Evolutionary conservation across 2,113 vertebrate species (phyloP).

Genomic region (Bostrychus sinensis): DNA sequence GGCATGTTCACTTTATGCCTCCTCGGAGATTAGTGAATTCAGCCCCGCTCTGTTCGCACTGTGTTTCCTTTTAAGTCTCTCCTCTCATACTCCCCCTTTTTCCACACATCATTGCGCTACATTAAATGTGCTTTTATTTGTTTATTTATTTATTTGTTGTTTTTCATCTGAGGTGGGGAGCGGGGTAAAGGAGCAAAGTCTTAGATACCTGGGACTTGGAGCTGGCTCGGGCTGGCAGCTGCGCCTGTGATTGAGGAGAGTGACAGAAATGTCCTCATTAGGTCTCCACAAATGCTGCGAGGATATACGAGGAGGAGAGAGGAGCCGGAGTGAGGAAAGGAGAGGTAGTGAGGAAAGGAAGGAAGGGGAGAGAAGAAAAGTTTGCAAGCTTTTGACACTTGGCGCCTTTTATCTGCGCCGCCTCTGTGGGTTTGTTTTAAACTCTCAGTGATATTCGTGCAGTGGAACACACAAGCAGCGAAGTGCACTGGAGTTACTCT

Average conservation of each 20-base stretch:
- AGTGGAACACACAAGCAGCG: slow-evolving; percentile 33
- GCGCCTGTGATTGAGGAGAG: slow-evolving; percentile 79
- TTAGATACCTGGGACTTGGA: slow-evolving; percentile 76
- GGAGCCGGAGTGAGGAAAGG: slow-evolving; percentile 20
- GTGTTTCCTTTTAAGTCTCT: slow-evolving; percentile 76
- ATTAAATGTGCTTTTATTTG: slow-evolving; percentile 79
- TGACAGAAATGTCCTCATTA: slow-evolving; percentile 86
- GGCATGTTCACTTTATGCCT: slow-evolving; percentile 81
- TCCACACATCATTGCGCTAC: slow-evolving; percentile 62
- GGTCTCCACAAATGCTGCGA: slow-evolving; percentile 74
- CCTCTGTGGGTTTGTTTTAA: slow-evolving; percentile 67
- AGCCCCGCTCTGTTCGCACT: slow-evolving; percentile 71
- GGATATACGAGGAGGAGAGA: slow-evolving; percentile 56
- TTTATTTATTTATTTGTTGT: slow-evolving; percentile 76
- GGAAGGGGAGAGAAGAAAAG: slow-evolving; percentile 56
- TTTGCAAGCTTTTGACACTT: slow-evolving; percentile 79
- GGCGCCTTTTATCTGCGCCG: slow-evolving; percentile 74
- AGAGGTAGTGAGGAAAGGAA: slow-evolving; percentile 8
- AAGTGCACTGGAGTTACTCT: slow-evolving; percentile 59
- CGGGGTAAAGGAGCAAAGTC: slow-evolving; percentile 40
- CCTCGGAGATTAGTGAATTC: slow-evolving; percentile 80
- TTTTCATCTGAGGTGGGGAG: slow-evolving; percentile 56
- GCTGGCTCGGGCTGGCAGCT: slow-evolving; percentile 66
- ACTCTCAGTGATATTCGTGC: slow-evolving; percentile 62
- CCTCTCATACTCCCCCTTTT: slow-evolving; percentile 68